A percentile compares a stretch with the other conserved stretches of the same genome.
phyloP scores from a whole-genome alignment of 2,888 invertebrate genomes.

The Scrobipalpa costella region DNA sequence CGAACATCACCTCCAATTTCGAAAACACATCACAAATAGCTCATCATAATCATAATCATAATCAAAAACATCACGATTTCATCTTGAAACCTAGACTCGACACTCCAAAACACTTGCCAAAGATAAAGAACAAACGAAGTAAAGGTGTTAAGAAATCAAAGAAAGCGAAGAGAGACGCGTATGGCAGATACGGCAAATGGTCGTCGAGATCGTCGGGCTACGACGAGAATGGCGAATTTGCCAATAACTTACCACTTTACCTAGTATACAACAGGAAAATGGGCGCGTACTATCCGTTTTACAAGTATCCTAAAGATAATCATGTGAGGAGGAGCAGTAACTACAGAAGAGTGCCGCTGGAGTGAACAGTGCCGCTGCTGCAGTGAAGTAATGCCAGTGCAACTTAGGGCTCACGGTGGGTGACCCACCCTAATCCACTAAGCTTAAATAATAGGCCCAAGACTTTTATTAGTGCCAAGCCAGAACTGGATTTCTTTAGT shows the following conservation, averaged over 20 bases:
- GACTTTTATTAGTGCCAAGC: too few species aligned
- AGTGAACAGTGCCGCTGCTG: background rate
- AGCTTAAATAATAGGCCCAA: too few species aligned
- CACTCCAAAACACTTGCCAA: background rate
- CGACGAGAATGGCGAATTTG: slow-evolving; percentile 31
- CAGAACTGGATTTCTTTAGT: too few species aligned
- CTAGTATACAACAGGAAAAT: slow-evolving; percentile 64
- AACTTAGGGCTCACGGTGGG: background rate
- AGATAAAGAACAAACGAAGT: slow-evolving; percentile 23
- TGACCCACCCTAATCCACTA: background rate
- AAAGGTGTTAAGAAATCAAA: slow-evolving; percentile 39
- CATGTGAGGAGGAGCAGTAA: slow-evolving; percentile 36
- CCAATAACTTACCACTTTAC: slow-evolving; percentile 57
- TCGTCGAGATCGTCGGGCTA: slow-evolving; percentile 43
- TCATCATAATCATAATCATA: background rate
- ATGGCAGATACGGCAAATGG: slow-evolving; percentile 37
- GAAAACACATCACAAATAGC: background rate
- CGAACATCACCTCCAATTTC: background rate
- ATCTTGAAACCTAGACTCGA: slow-evolving; percentile 6
- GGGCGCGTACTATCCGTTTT: slow-evolving; percentile 68
- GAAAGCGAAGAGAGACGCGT: slow-evolving; percentile 47
- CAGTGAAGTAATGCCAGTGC: background rate
- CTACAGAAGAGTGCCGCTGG: slow-evolving; percentile 18
- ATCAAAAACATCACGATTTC: slow-evolving; percentile 5
- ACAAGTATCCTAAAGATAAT: slow-evolving; percentile 55